Evolutionary conservation across 2,797 vertebrate species (phyloP).

Genomic region (Helostoma temminkii): DNA sequence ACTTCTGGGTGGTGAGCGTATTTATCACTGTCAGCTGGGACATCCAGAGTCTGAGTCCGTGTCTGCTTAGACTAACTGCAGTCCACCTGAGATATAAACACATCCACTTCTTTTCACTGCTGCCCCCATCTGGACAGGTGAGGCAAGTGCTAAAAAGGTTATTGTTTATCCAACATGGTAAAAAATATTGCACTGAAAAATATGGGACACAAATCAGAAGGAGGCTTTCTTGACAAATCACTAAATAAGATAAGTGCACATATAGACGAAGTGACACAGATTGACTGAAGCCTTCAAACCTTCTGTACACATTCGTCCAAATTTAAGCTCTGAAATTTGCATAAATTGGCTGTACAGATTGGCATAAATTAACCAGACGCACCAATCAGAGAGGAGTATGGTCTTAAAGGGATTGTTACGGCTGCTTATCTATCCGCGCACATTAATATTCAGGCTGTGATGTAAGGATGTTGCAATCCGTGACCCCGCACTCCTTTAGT

Average conservation of each 20-base stretch:
- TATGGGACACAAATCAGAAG: too few species aligned
- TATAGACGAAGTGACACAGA: slow-evolving; percentile 9
- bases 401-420: slow-evolving; percentile 82
- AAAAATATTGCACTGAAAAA: too few species aligned
- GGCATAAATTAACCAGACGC: slow-evolving; percentile 75
- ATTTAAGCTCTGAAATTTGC: slow-evolving; percentile 45
- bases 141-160: not conserved
- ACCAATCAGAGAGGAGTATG: slow-evolving; percentile 55
- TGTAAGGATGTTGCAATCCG: slow-evolving; percentile 77
- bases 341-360: slow-evolving; percentile 49
- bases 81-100: not conserved
- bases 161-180: not conserved
- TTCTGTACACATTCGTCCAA: slow-evolving; percentile 20
- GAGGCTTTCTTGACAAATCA: too few species aligned
- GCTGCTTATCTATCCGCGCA: slow-evolving; percentile 80
- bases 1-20: slow-evolving; percentile 37
- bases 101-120: not conserved
- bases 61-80: slow-evolving; percentile 7
- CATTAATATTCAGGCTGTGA: slow-evolving; percentile 84
- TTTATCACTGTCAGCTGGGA: slow-evolving; percentile 60
- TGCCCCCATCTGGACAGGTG: slow-evolving; percentile 68
- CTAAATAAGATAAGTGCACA: not conserved
- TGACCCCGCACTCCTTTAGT: slow-evolving; percentile 72
- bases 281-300: slow-evolving; percentile 41
- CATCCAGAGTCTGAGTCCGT: slow-evolving; percentile 14